Conservation (phyloP, 1,140 invertebrate species). For the Drosophila bocqueti region DNA sequence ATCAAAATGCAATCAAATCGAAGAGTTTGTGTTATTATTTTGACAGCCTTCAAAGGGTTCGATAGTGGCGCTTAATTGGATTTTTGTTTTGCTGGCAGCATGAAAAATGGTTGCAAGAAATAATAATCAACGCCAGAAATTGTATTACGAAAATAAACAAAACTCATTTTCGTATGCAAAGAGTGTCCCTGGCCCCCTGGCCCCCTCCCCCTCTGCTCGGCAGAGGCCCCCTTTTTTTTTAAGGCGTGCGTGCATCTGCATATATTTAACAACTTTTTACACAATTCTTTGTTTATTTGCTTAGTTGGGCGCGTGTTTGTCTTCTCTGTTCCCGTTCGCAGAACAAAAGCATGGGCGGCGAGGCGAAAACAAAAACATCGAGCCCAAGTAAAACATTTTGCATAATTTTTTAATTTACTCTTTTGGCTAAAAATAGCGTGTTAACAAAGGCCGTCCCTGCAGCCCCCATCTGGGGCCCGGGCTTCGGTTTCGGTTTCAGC, state of each 20-base stretch:
- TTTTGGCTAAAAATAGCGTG: slow-evolving; percentile 48
- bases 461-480: no score
- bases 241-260: slow-evolving; percentile 66
- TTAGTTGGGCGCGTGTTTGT: slow-evolving; percentile 57
- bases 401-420: slow-evolving; percentile 74
- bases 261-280: slow-evolving; percentile 66
- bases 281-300: slow-evolving; percentile 69
- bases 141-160: slow-evolving; percentile 44
- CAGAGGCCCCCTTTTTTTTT: not conserved
- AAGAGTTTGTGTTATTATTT: slow-evolving; percentile 8
- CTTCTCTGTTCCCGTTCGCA: slow-evolving; percentile 38
- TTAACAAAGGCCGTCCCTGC: not conserved
- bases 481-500: not conserved
- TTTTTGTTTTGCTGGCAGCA: slow-evolving; percentile 50
- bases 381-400: slow-evolving; percentile 50
- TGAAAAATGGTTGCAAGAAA: slow-evolving; percentile 10
- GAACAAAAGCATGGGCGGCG: slow-evolving; percentile 15
- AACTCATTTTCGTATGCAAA: slow-evolving; percentile 79
- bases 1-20: not conserved
- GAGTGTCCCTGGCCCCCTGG: slow-evolving; percentile 20
- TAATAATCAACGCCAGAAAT: slow-evolving; percentile 25
- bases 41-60: slow-evolving; percentile 39
- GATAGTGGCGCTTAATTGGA: slow-evolving; percentile 58
- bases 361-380: slow-evolving; percentile 24
- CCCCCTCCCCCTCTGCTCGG: no score